phyloP scores from a whole-genome alignment of 2,113 vertebrate species.

The Zapornia atra region DNA sequence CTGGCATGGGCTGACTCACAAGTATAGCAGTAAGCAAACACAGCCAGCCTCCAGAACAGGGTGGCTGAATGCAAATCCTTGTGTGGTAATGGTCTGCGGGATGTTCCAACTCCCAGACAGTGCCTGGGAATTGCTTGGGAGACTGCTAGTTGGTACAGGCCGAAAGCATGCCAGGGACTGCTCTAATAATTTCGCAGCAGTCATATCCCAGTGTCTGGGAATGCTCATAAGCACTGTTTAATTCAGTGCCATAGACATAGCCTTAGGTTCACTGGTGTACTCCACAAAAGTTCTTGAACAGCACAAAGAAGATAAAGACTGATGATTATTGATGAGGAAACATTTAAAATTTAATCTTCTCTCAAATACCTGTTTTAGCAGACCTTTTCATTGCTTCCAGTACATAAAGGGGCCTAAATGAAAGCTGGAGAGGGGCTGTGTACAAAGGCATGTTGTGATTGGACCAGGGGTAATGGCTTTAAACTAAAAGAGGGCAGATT shows the following conservation, averaged over 20 bases:
- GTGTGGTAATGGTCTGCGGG: neutral
- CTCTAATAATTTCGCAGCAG: neutral
- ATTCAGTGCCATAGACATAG: neutral
- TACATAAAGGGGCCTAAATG: too few species aligned
- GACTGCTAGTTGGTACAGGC: slow-evolving; percentile 23
- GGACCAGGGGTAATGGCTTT: too few species aligned
- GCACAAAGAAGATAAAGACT: neutral
- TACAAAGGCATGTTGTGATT: too few species aligned
- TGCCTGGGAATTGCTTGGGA: neutral
- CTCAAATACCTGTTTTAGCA: neutral
- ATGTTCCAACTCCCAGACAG: neutral
- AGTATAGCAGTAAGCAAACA: neutral
- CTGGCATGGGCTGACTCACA: neutral
- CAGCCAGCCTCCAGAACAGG: neutral
- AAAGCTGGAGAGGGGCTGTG: too few species aligned
- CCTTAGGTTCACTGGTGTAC: neutral
- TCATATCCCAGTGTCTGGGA: slow-evolving; percentile 1
- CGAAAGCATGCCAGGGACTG: neutral
- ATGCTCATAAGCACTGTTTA: neutral
- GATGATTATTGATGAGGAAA: neutral
- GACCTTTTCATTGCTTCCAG: neutral
- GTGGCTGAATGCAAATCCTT: slow-evolving; percentile 32
- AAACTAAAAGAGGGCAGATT: too few species aligned
- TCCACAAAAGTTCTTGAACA: neutral
- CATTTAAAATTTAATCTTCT: neutral